phyloP scores from a whole-genome alignment of 2,888 invertebrate species.

The Nebria salina region DNA sequence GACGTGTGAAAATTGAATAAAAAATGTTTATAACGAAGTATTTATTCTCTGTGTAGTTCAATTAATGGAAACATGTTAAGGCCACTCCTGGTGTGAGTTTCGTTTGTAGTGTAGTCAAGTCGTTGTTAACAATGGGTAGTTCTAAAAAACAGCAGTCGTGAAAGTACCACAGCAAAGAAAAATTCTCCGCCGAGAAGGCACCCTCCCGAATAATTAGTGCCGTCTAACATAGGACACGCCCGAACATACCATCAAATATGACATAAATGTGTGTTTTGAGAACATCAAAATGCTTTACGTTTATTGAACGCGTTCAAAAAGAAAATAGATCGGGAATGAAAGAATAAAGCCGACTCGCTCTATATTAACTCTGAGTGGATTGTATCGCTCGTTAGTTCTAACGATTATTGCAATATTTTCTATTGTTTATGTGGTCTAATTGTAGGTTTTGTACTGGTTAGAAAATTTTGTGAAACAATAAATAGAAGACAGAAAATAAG shows the following conservation, averaged over 20 bases:
- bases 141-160: neutral
- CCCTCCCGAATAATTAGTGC: constrained; percentile 35
- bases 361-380: constrained; percentile 19
- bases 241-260: constrained; percentile 16
- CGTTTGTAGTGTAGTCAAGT: neutral
- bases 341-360: constrained; percentile 11
- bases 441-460: constrained; percentile 42
- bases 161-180: constrained; percentile 10
- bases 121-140: neutral
- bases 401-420: constrained; percentile 49
- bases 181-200: neutral
- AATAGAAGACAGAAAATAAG: neutral
- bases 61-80: neutral
- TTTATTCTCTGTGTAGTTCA: too few species aligned
- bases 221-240: constrained; percentile 30
- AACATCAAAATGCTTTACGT: constrained; percentile 41
- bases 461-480: neutral
- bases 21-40: too few species aligned
- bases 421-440: constrained; percentile 50
- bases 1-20: too few species aligned
- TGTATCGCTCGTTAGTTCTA: constrained; percentile 48
- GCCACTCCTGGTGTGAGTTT: neutral
- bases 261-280: constrained; percentile 28
- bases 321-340: constrained; percentile 10
- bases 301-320: constrained; percentile 4